Evolutionary conservation across 1,140 invertebrate species (phyloP), one percentile per base, ranked within the genome.

Genomic region (Andricus grossulariae): DNA sequence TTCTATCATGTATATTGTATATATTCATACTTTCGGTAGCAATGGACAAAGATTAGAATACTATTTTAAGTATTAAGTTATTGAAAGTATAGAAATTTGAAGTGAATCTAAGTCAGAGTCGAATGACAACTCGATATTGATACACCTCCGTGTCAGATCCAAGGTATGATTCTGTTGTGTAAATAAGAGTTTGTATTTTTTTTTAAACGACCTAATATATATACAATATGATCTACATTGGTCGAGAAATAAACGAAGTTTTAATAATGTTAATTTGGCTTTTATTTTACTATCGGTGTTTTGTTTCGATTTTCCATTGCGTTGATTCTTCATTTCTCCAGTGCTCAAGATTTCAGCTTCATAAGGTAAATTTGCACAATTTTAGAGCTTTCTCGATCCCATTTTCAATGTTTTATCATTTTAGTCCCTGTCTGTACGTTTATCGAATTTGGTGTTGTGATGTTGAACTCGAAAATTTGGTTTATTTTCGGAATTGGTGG

Each of bases 241-340:
- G 83, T 85, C 71, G 60, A 75, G 54, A 77, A 89, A 88, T 87
- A 87, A 88, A 88, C 74, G 66, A 81, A 81, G 54, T 85, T 86
- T 80, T 85, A 71, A 85, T 82, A 83, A 85, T 70, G 76, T 85
- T 82, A 81, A 81, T 80, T 82, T 82, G 78, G 77, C 80, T 84
- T 88, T 89, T 87, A 88, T 87, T 89, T 88, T 80, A 84, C 74
- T 83, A 60, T 84, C 80, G 84, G 72, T 82, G 50, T 57, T 75
- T 74, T 80, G 80, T 82, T 82, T 87, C 83, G 70, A 76, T 83
- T 72, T 81, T 82, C 79, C 76, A 82, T 60, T 77, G 86, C 85
- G 77, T 84, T 84, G 76, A 82, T 77, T 83, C 75, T 75, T 75
- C 81, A 57, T 57, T 57, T 21, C 25, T 25, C 12, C 10, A 57